These are phyloP conservation scores for Notocelia uddmanniana DNA, from an alignment of 2,888 invertebrate species.

Conservation along the genomic window DNA sequence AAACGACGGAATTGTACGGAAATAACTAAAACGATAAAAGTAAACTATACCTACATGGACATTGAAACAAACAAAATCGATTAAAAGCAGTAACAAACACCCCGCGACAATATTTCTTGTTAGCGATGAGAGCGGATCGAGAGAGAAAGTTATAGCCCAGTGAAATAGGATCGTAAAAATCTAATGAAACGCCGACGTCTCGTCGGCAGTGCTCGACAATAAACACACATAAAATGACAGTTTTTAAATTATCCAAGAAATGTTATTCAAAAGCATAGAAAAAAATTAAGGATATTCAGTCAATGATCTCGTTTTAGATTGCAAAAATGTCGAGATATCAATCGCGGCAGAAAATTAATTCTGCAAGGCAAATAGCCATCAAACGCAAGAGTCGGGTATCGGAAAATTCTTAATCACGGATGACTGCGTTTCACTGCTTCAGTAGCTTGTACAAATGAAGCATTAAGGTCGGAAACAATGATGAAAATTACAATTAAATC, in stretches of 20 bases:
- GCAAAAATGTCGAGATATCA: constrained; percentile 19
- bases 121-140: constrained; percentile 52
- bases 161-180: constrained; percentile 66
- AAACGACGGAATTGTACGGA: background rate
- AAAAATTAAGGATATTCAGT: constrained; percentile 21
- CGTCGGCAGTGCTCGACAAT: constrained; percentile 45
- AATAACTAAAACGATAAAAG: constrained; percentile 12
- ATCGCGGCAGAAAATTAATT: constrained; percentile 49
- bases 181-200: constrained; percentile 61
- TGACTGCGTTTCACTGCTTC: constrained; percentile 48
- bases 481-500: constrained; percentile 28
- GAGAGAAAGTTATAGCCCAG: constrained; percentile 58
- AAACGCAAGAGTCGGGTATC: constrained; percentile 49
- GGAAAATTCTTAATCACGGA: constrained; percentile 53
- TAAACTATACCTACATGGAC: constrained; percentile 29
- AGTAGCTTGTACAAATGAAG: constrained; percentile 31
- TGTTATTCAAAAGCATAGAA: constrained; percentile 21
- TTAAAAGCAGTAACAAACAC: constrained; percentile 53
- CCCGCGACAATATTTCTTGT: constrained; percentile 57
- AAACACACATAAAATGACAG: constrained; percentile 39
- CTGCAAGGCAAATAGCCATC: constrained; percentile 49
- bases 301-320: constrained; percentile 39
- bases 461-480: constrained; percentile 36
- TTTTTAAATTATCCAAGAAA: constrained; percentile 26
- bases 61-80: constrained; percentile 52